phyloP scores from a whole-genome alignment of 2,888 invertebrate genomes.

The Sphinx pinastri region DNA sequence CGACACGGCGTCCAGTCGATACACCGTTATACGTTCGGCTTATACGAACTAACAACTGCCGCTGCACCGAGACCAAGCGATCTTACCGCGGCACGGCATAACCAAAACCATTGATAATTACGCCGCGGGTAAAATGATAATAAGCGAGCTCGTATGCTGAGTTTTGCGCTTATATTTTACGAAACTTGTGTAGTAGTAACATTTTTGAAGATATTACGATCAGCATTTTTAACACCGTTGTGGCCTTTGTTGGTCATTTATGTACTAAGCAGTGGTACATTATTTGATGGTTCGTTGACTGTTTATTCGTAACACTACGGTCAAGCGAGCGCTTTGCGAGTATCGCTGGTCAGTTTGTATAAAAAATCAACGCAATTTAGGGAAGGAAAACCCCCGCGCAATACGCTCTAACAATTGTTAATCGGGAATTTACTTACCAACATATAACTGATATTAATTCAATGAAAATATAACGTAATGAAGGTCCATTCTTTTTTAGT shows the following conservation, averaged over 20 bases:
- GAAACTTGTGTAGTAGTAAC: background rate
- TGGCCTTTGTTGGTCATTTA: too few species aligned
- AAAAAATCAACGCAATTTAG: too few species aligned
- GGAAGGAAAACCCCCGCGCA: too few species aligned
- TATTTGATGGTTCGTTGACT: too few species aligned
- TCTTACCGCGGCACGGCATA: slow-evolving; percentile 31
- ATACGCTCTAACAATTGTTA: too few species aligned
- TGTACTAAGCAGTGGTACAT: too few species aligned
- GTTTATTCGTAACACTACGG: too few species aligned
- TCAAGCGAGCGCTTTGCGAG: too few species aligned
- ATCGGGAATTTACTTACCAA: too few species aligned
- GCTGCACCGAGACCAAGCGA: slow-evolving; percentile 6
- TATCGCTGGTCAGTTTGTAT: too few species aligned
- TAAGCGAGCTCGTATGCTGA: slow-evolving; percentile 25
- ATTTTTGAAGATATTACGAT: background rate
- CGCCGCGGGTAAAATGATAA: slow-evolving; percentile 45
- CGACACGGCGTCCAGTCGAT: background rate
- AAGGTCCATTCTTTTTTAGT: background rate
- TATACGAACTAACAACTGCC: background rate
- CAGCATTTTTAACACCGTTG: too few species aligned
- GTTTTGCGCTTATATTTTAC: background rate
- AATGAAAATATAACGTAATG: background rate
- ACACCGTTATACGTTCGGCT: slow-evolving; percentile 1
- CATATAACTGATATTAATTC: too few species aligned
- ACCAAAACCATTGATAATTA: slow-evolving; percentile 50